phyloP scores from a whole-genome alignment of 2,797 vertebrate genomes.

The Trachops cirrhosus region DNA sequence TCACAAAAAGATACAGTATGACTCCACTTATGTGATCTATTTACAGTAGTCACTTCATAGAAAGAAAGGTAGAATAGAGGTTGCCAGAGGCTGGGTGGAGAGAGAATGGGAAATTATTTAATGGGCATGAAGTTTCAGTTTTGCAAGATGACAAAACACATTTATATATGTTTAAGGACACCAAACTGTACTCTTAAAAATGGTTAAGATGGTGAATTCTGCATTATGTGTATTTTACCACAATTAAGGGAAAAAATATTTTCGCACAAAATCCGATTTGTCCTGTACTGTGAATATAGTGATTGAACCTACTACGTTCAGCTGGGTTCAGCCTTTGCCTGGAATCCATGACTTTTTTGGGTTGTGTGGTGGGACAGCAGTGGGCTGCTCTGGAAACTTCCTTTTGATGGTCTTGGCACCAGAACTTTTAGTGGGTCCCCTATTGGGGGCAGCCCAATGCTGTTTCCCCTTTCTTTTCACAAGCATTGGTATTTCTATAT shows the following conservation, averaged over 20 bases:
- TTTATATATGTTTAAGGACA: background rate
- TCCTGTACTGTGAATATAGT: background rate
- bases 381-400: background rate
- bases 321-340: background rate
- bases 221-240: background rate
- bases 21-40: background rate
- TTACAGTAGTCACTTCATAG: background rate
- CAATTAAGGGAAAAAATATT: background rate
- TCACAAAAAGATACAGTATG: background rate
- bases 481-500: background rate
- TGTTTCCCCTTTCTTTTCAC: background rate
- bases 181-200: background rate
- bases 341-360: background rate
- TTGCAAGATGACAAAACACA: background rate
- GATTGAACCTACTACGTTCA: background rate
- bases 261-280: background rate
- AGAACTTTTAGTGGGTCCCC: background rate
- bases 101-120: no score
- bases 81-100: no score
- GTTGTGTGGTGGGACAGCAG: background rate
- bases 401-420: background rate
- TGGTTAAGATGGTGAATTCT: background rate
- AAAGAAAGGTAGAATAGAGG: background rate
- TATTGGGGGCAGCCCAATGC: background rate
- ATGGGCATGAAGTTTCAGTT: background rate